Base-by-base conservation (phyloP, 1,140 invertebrate genomes). In the Anagrus nilaparvatae region DNA sequence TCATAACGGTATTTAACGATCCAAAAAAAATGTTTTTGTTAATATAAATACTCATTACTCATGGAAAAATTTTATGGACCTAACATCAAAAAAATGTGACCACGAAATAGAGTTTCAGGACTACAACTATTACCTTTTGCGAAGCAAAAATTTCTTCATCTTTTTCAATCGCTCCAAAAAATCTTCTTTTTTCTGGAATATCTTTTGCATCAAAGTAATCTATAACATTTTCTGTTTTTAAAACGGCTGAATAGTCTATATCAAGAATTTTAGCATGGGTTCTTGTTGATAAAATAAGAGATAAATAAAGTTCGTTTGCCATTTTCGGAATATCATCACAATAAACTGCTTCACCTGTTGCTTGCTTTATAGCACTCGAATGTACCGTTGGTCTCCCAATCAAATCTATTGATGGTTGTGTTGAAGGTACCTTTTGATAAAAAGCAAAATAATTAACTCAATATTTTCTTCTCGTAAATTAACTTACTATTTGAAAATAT, bases 341-440 rank as follows among this genome's bases (percentile, higher is more conserved):
- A 59, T 95, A 97, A 31, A 90, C 67, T 7, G 92, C 91, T 70
- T 95, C 90, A 7, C 91, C 91, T 4, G 85, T 83, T 1, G 82
- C 81, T 69, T 96, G 92, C 60, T 94, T 91, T 7, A 77, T 64
- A 1, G 85, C 88, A 6, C 88, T 87, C 4, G 72, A 53, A 59
- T 97, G 92, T 1, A 79, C 69, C 21, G 92, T 66, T 1, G 90
- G 85, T 44, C 79, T 72, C 5, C 90, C 87, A 25, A 97, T 74
- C 8, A 79, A 67, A 67, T 94, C 85, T 23, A 65, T 66, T 13
- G 54, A 54, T n/a, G 71, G 61, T 60, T 87, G 81, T 29, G 69
- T 67, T 17, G 73, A 59, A 12, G 78, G 69, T 14, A 75, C 67
- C 69, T 78, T 50, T 42, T 59, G 23, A 31, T 29, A 44, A n/a